Evolutionary conservation across 2,888 invertebrate genomes (phyloP), one percentile per base, ranked within the genome.

Genomic region (Meloe dianella): DNA sequence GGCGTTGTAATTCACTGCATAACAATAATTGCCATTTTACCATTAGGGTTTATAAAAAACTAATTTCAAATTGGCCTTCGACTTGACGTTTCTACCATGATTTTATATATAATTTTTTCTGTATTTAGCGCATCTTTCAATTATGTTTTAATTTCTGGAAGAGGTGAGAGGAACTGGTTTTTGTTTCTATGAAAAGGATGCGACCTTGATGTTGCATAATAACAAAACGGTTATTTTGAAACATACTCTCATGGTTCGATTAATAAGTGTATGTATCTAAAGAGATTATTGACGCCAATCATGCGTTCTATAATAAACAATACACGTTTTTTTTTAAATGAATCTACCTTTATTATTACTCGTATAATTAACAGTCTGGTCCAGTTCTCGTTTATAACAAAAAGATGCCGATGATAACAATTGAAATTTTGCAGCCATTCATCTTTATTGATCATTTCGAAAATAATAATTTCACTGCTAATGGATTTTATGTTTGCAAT

Each of bases 391-490:
- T 41, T n/a, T n/a, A n/a, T 41, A 47, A 47, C 47, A 47, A 20
- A 47, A 47, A 47, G 47, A 47, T 47, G 47, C 47, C 47, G 47
- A 47, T 47, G 47, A 47, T 47, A 47, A 47, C 47, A 47, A 47
- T 20, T 20, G 20, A 20, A 47, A 47, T 47, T 47, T 47, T 47
- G 20, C 41, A 47, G 20, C 20, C 47, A 47, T 47, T 47, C 47
- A 47, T 47, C 47, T 47, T 47, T 47, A 47, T 20, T 47, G 20
- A 47, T 47, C 47, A 47, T 47, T 9, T 9, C 20, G 9, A 47
- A 47, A 47, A 20, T 41, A n/a, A n/a, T n/a, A 41, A 41, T 41
- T 41, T 41, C 41, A 8, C 41, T 41, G 5, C 41, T 41, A n/a
- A 41, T 41, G 17, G 41, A 17, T 41, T 41, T 41, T 41, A n/a